Evolutionary conservation across 1,140 invertebrate species (phyloP).

Genomic region (Drosophila azteca): DNA sequence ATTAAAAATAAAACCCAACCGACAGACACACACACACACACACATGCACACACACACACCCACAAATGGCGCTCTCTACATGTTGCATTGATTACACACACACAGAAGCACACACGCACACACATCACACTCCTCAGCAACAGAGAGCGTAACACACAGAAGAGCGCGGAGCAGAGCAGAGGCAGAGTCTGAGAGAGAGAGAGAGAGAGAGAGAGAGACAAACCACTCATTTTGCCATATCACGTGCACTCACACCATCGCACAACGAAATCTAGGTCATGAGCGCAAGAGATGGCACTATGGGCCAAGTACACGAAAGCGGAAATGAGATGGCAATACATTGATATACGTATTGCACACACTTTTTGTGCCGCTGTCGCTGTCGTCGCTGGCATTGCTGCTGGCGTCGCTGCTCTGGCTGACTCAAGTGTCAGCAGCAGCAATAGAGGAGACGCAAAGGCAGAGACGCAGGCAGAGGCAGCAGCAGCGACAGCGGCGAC

Average conservation of each 20-base stretch:
- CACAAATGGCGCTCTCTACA: constrained; percentile 64
- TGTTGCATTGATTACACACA: constrained; percentile 83
- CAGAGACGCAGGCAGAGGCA: too few relatives aligned
- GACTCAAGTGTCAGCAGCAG: constrained; percentile 44
- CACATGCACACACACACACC: constrained; percentile 25
- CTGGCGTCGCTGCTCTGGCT: constrained; percentile 35
- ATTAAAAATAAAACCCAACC: constrained; percentile 70
- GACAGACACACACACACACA: constrained; percentile 21
- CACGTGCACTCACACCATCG: constrained; percentile 71
- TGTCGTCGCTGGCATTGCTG: constrained; percentile 29
- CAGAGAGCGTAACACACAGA: constrained; percentile 9
- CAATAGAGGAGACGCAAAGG: not conserved
- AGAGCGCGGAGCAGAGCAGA: constrained; percentile 1
- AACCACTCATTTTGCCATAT: constrained; percentile 63
- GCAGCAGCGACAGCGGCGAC: not conserved
- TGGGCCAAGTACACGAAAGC: constrained; percentile 73
- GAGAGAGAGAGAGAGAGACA: constrained; percentile 14
- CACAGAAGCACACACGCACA: constrained; percentile 32
- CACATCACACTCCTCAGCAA: constrained; percentile 42
- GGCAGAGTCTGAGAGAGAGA: too few relatives aligned
- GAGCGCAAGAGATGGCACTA: constrained; percentile 83
- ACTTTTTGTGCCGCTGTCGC: constrained; percentile 34
- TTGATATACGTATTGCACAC: constrained; percentile 65
- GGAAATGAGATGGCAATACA: constrained; percentile 81
- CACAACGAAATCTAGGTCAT: constrained; percentile 82